phyloP scores from a whole-genome alignment of 2,113 vertebrate genomes.

The Cheirogaleus medius region DNA sequence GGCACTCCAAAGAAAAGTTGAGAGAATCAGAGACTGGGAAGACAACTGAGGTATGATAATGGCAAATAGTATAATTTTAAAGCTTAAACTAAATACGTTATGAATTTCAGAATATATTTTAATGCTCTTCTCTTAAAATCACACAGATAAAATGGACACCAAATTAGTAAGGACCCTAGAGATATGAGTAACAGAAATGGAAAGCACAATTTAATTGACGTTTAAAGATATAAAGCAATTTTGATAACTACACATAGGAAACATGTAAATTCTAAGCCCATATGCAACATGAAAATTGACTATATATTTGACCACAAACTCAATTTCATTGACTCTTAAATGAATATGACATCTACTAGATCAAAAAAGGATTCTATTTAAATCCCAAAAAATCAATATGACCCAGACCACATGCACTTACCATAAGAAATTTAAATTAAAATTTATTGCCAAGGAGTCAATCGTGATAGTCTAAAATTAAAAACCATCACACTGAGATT shows the following conservation, averaged over 20 bases:
- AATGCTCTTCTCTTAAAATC: not conserved
- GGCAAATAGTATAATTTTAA: not conserved
- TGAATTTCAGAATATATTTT: not conserved
- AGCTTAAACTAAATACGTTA: not conserved
- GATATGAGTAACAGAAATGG: not conserved
- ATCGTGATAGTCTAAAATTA: not conserved
- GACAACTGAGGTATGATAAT: not conserved
- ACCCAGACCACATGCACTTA: not conserved
- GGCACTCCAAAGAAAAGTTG: not conserved
- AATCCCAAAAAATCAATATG: not conserved
- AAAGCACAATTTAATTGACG: not conserved
- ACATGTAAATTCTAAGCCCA: not conserved
- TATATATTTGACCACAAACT: not conserved
- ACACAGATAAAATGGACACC: not conserved
- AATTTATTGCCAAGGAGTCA: not conserved
- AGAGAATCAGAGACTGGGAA: not conserved
- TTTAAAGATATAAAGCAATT: not conserved
- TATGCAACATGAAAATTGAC: not conserved
- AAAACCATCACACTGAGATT: not conserved
- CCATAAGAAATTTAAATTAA: not conserved
- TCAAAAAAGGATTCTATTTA: not conserved
- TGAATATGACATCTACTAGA: not conserved
- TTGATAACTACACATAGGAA: not conserved
- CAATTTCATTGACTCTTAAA: not conserved
- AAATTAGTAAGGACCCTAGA: not conserved